Evolutionary conservation across 2,797 vertebrate genomes (phyloP).

Genomic region (Monodelphis domestica): DNA sequence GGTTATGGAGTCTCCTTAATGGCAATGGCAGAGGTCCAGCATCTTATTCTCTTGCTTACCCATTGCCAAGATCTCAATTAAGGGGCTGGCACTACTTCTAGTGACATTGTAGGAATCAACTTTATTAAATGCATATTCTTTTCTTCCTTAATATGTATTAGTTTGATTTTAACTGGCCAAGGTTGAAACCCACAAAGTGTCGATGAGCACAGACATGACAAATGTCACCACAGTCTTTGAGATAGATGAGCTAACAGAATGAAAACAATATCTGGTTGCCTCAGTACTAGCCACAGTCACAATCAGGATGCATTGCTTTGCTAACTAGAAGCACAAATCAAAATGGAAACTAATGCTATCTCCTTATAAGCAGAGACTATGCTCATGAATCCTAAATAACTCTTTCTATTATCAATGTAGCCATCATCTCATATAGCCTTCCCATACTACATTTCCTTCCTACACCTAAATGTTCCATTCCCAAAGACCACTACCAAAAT

Average conservation of each 20-base stretch:
- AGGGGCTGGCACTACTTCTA: conserved; percentile 63
- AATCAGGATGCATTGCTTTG: too few species aligned
- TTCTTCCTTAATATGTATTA: conserved; percentile 54
- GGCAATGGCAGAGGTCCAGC: conserved; percentile 46
- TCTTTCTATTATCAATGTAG: background rate
- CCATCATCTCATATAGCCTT: background rate
- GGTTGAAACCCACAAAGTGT: background rate
- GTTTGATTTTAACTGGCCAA: conserved; percentile 56
- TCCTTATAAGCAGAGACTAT: background rate
- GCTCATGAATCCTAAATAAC: background rate
- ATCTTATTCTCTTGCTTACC: conserved; percentile 45
- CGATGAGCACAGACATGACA: background rate
- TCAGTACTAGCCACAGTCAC: background rate
- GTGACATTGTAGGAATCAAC: conserved; percentile 55
- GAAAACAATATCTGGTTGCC: background rate
- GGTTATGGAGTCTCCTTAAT: conserved; percentile 45
- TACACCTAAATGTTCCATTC: background rate
- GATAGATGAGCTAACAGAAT: background rate
- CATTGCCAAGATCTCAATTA: conserved; percentile 70
- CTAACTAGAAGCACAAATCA: background rate
- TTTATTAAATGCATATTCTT: conserved; percentile 54
- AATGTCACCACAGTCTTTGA: background rate
- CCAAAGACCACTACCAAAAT: background rate
- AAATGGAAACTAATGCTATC: background rate
- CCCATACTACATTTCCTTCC: background rate